These are phyloP conservation scores for Carabus problematicus DNA, from an alignment of 2,888 invertebrate genomes.

Conservation along the genomic window DNA sequence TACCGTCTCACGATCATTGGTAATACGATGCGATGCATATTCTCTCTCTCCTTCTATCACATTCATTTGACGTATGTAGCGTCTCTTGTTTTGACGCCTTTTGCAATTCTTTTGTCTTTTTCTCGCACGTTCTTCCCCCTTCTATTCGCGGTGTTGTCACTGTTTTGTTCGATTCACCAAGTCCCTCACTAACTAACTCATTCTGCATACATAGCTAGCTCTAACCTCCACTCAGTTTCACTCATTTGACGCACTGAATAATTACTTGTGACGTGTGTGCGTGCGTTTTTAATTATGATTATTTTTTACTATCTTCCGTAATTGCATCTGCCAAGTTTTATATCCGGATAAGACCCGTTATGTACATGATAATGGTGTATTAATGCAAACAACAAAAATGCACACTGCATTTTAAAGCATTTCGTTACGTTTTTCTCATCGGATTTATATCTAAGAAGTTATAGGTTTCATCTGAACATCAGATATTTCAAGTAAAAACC, in stretches of 20 bases:
- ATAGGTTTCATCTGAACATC: too few relatives aligned
- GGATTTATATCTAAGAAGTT: too few relatives aligned
- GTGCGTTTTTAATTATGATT: slow-evolving; percentile 39
- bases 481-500: too few relatives aligned
- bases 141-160: slow-evolving; percentile 15
- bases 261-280: slow-evolving; percentile 34
- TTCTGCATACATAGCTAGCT: not conserved
- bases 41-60: slow-evolving; percentile 41
- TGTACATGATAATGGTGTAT: not conserved
- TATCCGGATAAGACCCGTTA: slow-evolving; percentile 27
- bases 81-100: slow-evolving; percentile 42
- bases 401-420: too few relatives aligned
- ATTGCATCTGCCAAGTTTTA: slow-evolving; percentile 32
- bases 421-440: too few relatives aligned
- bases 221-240: slow-evolving; percentile 22
- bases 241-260: slow-evolving; percentile 30
- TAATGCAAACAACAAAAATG: too few relatives aligned
- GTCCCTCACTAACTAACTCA: slow-evolving; percentile 3
- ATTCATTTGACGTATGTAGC: slow-evolving; percentile 42
- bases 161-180: too few relatives aligned
- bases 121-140: slow-evolving; percentile 39
- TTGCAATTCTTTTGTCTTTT: slow-evolving; percentile 42
- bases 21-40: slow-evolving; percentile 35
- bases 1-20: slow-evolving; percentile 10
- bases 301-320: slow-evolving; percentile 19